A percentile compares a stretch with the other conserved stretches of the same genome.
Evolutionary conservation across 2,888 invertebrate species (phyloP).

Genomic region (Cistogaster globosa): DNA sequence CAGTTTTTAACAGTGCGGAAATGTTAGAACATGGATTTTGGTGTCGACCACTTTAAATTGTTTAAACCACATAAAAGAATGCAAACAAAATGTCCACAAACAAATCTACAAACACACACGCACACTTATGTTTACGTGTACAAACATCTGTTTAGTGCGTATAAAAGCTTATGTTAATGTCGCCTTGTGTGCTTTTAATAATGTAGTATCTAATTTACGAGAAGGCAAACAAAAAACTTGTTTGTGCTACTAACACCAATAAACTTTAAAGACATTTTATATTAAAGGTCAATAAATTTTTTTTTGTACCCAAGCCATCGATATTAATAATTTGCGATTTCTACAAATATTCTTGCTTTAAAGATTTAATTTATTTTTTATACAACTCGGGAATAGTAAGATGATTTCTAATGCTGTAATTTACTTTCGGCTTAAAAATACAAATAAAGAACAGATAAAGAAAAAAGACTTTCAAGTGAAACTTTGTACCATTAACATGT

Average conservation of each 20-base stretch:
- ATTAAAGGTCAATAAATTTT: no score
- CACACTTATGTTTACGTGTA: background rate
- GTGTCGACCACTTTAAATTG: conserved; percentile 66
- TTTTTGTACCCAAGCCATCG: no score
- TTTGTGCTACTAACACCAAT: no score
- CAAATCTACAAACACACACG: background rate
- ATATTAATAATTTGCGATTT: no score
- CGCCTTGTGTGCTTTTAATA: conserved; percentile 51
- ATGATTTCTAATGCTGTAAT: no score
- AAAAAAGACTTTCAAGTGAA: background rate
- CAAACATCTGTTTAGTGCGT: conserved; percentile 46
- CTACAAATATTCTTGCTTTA: no score
- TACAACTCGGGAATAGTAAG: no score
- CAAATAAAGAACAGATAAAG: no score
- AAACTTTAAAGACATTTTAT: no score
- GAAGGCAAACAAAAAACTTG: background rate
- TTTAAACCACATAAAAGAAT: conserved; percentile 31
- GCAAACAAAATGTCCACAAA: conserved; percentile 12
- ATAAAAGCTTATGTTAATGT: conserved; percentile 55
- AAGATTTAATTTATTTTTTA: no score
- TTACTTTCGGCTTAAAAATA: no score
- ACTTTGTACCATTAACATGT: background rate
- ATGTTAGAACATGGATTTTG: conserved; percentile 54
- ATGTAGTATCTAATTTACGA: background rate
- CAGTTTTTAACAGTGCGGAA: background rate